phyloP scores from a whole-genome alignment of 2,888 invertebrate species.

The Hydrotaea cyrtoneurina region DNA sequence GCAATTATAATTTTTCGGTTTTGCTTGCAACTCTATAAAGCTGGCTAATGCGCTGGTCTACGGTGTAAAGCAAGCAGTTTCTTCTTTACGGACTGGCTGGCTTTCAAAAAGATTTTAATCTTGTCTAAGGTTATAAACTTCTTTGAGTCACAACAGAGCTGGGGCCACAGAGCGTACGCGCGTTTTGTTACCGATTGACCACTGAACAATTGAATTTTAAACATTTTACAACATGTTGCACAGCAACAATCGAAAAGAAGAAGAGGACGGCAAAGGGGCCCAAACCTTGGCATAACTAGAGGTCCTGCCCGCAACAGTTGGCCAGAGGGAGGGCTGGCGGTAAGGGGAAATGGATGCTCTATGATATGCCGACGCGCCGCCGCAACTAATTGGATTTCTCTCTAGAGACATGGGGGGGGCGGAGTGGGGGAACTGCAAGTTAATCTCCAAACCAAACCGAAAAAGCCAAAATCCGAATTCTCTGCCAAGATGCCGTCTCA shows the following conservation, averaged over 20 bases:
- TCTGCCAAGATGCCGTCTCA: conserved; percentile 50
- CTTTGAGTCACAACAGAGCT: conserved; percentile 44
- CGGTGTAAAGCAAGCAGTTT: conserved; percentile 31
- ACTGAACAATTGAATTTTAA: conserved; percentile 67
- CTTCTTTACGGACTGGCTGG: not conserved
- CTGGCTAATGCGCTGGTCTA: conserved; percentile 15
- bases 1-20: conserved; percentile 66
- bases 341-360: conserved; percentile 57
- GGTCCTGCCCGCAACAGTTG: not conserved
- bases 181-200: conserved; percentile 66
- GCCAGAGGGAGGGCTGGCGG: not conserved
- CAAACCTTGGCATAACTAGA: not conserved
- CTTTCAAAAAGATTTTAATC: conserved; percentile 64
- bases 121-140: conserved; percentile 62
- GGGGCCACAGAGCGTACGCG: conserved; percentile 19
- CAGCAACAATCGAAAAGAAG: not conserved
- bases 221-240: conserved; percentile 65
- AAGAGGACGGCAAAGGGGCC: no score
- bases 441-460: conserved; percentile 24
- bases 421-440: conserved; percentile 70
- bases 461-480: conserved; percentile 55
- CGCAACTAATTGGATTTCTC: conserved; percentile 79
- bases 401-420: conserved; percentile 58
- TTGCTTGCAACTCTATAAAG: conserved; percentile 25
- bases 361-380: conserved; percentile 74